Evolutionary conservation across 2,113 vertebrate species (phyloP), one percentile per base, ranked within the genome.

Genomic region (Argyrosomus japonicus): DNA sequence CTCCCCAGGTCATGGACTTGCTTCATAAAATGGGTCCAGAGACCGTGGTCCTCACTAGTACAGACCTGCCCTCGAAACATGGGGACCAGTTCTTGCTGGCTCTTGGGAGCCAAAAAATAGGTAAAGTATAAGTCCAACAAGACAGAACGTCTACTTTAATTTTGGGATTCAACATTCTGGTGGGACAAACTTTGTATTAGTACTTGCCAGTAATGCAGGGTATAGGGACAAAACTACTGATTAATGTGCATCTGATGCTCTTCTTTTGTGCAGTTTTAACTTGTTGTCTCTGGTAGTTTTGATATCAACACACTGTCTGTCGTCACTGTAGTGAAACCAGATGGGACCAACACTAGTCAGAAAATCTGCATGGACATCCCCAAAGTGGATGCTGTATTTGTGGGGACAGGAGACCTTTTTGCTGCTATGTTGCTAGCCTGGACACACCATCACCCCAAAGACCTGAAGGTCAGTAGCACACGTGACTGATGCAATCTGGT

Each of bases 31-130:
- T 98, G 97, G 98, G 98, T 82, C 98, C 98, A n/a, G 95, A 97
- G 69, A 99, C 96, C 0, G 98, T 99, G 81, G 97, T 99, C 83
- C 97, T 99, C 92, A 99, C 98, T 61, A 99, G 98, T 89, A 98
- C 98, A 5, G 96, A 99, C 77, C 95, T 99, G 4, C 96, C 95
- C 3, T 96, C 96, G 0, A 82, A 94, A 17, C 79, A 70, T 50
- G 98, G 97, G 82, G 95, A 95, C 0, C 91, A 97, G 76, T 98
- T 96, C 91, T 92, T 99, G 84, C 96, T 97, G 25, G 97, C 95
- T 0, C 91, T 99, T 79, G 98, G 97, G 56, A 99, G 98, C 93
- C 97, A 98, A 89, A 97, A 93, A 79, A 97, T 82, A 62, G 94
- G 98, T 99, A 82, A 77, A 80, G 51, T 21, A 18, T 13, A 25